These are phyloP conservation scores for Podargus strigoides DNA, from an alignment of 2,797 vertebrate genomes.

Conservation along the genomic window DNA sequence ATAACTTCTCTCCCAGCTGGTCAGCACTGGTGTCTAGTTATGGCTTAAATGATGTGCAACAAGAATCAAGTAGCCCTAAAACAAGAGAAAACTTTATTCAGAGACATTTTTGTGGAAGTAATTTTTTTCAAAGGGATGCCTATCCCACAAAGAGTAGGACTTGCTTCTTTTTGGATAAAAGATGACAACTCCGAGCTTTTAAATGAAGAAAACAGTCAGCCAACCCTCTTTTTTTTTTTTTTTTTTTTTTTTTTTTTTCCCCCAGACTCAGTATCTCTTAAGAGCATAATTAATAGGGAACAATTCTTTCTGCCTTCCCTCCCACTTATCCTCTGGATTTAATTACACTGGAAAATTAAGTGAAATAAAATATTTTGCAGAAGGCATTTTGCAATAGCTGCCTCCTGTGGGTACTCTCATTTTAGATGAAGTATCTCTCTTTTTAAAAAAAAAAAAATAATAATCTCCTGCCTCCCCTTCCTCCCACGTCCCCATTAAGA, in stretches of 20 bases:
- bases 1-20: background rate
- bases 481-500: background rate
- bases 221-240: background rate
- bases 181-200: background rate
- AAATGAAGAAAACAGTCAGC: background rate
- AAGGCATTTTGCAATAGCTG: slow-evolving; percentile 18
- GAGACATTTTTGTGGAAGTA: background rate
- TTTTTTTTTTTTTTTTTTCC: too few relatives aligned
- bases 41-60: background rate
- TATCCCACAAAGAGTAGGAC: background rate
- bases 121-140: background rate
- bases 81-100: background rate
- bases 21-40: background rate
- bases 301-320: background rate
- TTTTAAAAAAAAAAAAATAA: too few relatives aligned
- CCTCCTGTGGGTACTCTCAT: background rate
- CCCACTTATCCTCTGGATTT: slow-evolving; percentile 23
- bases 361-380: slow-evolving; percentile 11
- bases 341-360: slow-evolving; percentile 35
- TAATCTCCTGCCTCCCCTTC: background rate
- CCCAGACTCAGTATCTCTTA: background rate
- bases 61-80: background rate
- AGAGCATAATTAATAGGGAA: slow-evolving; percentile 11
- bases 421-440: background rate
- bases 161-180: background rate